A percentile compares a stretch with the other conserved stretches of the same genome.
Evolutionary conservation across 2,888 invertebrate genomes (phyloP).

Genomic region (Drosophila barbarae): DNA sequence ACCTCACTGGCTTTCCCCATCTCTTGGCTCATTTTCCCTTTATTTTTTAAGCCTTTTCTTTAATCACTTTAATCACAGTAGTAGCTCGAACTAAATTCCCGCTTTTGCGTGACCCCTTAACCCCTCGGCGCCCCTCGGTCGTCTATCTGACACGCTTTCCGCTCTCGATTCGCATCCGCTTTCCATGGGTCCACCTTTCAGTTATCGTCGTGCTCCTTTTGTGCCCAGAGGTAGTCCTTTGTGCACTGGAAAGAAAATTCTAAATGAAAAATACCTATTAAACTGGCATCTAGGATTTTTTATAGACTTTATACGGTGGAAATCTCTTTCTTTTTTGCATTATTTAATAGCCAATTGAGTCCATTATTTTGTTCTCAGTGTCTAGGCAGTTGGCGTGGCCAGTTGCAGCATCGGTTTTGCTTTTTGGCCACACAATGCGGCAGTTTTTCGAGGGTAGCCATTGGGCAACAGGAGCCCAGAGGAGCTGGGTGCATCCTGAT

Average conservation of each 20-base stretch:
- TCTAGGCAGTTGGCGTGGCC: not conserved
- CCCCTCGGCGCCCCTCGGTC: conserved; percentile 11
- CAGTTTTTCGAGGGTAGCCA: conserved; percentile 38
- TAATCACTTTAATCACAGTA: conserved; percentile 21
- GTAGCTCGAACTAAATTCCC: conserved; percentile 18
- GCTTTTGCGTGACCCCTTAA: not conserved
- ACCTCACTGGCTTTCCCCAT: not conserved
- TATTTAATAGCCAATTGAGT: not conserved
- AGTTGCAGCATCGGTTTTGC: conserved; percentile 52
- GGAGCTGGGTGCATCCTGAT: conserved; percentile 9
- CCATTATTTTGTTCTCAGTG: conserved; percentile 1
- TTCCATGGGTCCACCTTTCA: conserved; percentile 6
- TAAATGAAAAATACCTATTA: too few relatives aligned
- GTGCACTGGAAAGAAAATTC: not conserved
- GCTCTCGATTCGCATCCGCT: conserved; percentile 64
- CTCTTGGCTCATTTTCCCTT: not conserved
- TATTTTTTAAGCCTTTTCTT: conserved; percentile 2
- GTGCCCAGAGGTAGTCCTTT: conserved; percentile 4
- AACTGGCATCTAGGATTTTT: not conserved
- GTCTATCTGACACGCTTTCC: conserved; percentile 61
- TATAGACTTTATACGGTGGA: not conserved
- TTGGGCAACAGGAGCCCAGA: not conserved
- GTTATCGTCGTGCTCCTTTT: conserved; percentile 1
- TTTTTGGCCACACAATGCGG: conserved; percentile 65
- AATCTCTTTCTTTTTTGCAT: not conserved